Evolutionary conservation across 1,140 invertebrate species (phyloP).

Genomic region (Diploscapter pachys): DNA sequence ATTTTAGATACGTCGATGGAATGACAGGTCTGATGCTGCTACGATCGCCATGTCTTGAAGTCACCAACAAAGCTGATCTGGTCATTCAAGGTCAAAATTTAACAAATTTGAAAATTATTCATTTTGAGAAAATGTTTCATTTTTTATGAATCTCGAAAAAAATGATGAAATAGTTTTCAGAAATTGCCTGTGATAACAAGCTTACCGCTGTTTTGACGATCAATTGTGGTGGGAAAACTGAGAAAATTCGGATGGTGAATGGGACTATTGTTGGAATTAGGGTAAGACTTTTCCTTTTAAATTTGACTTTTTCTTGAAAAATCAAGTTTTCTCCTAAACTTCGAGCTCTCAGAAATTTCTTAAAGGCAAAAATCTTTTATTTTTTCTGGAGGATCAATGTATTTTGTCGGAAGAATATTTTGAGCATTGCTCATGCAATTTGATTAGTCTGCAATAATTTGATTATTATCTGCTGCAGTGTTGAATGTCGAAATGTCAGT

Average conservation of each 20-base stretch:
- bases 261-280: too few species aligned
- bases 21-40: not conserved
- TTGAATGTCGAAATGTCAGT: too few species aligned
- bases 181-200: not conserved
- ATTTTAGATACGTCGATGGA: slow-evolving; percentile 10
- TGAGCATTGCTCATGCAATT: too few species aligned
- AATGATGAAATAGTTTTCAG: not conserved
- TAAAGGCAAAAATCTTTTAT: too few species aligned
- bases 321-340: too few species aligned
- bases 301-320: too few species aligned
- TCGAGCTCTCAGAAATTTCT: too few species aligned
- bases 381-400: too few species aligned
- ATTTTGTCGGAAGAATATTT: too few species aligned
- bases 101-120: not conserved
- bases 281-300: too few species aligned
- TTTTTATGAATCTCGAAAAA: slow-evolving; percentile 1
- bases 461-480: too few species aligned
- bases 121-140: not conserved
- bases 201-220: not conserved
- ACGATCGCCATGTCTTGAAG: not conserved
- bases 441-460: too few species aligned
- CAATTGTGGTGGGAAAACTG: not conserved
- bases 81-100: not conserved
- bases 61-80: slow-evolving; percentile 7
- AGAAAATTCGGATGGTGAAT: not conserved